Conservation (phyloP, 2,888 invertebrate species). For the Amphimallon solstitiale region DNA sequence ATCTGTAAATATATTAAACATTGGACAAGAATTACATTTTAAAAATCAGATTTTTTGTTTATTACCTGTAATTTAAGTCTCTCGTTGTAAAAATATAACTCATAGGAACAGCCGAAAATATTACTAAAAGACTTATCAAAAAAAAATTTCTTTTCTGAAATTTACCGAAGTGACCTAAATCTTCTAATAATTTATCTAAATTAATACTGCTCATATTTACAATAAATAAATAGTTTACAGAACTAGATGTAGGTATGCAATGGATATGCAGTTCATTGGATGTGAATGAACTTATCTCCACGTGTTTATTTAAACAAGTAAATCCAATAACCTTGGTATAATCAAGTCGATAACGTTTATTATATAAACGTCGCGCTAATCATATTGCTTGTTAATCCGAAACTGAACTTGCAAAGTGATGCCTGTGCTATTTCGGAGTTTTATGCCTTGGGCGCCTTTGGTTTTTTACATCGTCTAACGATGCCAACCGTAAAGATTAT, state of each 20-base stretch:
- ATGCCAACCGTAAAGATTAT: no score
- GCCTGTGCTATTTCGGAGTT: neutral
- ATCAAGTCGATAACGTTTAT: neutral
- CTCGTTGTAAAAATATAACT: conserved; percentile 55
- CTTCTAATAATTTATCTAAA: conserved; percentile 63
- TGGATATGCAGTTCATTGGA: no score
- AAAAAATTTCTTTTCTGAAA: conserved; percentile 59
- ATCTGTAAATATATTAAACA: conserved; percentile 58
- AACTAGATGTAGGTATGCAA: no score
- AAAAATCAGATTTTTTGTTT: conserved; percentile 16
- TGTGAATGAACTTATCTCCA: no score
- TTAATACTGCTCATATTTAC: conserved; percentile 50
- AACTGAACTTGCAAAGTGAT: neutral
- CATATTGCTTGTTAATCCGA: neutral
- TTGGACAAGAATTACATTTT: conserved; percentile 24
- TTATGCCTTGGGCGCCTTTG: conserved; percentile 6
- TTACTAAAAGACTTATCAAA: conserved; percentile 50
- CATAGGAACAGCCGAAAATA: conserved; percentile 51
- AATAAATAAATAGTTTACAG: neutral
- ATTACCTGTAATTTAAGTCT: conserved; percentile 53
- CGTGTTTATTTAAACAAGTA: no score
- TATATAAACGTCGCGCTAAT: neutral
- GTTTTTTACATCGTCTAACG: no score
- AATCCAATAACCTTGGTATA: neutral
- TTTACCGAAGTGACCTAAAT: conserved; percentile 65